These are phyloP conservation scores for Seriola rivoliana DNA, from an alignment of 2,113 vertebrate species.

Conservation along the genomic window DNA sequence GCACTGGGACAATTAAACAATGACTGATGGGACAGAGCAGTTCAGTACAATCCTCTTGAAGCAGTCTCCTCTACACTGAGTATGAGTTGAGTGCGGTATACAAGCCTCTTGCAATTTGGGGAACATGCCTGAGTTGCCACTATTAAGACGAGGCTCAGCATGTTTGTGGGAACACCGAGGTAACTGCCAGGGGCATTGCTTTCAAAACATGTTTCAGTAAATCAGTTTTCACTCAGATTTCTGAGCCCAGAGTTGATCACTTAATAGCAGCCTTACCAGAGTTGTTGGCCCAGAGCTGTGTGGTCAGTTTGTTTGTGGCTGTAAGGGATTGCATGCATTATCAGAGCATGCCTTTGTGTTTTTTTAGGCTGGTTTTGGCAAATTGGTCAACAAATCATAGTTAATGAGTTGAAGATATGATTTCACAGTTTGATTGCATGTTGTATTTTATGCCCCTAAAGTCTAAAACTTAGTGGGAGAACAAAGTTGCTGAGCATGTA, in stretches of 20 bases:
- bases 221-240: conserved; percentile 28
- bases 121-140: not conserved
- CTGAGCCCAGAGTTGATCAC: not conserved
- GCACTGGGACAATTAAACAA: not conserved
- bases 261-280: conserved; percentile 9
- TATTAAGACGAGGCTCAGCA: conserved; percentile 19
- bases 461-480: not conserved
- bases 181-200: not conserved
- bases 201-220: conserved; percentile 28
- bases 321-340: not conserved
- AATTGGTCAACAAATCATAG: not conserved
- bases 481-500: conserved; percentile 19
- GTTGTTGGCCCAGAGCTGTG: conserved; percentile 5
- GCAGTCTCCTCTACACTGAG: not conserved
- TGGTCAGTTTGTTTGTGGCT: conserved; percentile 25
- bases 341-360: not conserved
- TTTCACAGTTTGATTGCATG: not conserved
- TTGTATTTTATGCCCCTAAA: not conserved
- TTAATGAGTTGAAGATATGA: not conserved
- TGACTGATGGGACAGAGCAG: not conserved
- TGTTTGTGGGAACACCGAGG: conserved; percentile 25
- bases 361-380: conserved; percentile 14
- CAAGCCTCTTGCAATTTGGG: not conserved
- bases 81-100: not conserved
- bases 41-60: not conserved